These are phyloP conservation scores for Meloe dianella DNA, from an alignment of 2,888 invertebrate species.

Conservation along the genomic window DNA sequence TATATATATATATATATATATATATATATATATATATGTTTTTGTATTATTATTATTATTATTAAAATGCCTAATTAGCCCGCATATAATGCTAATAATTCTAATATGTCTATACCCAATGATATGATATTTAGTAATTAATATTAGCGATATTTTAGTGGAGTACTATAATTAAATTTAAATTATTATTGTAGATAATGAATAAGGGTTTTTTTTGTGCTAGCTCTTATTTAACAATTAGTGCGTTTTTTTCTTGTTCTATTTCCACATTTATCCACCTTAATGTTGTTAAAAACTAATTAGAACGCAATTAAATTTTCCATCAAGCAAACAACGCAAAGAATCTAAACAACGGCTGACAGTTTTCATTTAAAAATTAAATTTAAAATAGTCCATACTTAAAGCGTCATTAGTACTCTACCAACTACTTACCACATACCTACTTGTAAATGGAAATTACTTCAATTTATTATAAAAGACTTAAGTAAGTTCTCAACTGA, in stretches of 20 bases:
- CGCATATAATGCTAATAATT: not conserved
- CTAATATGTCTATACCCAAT: not conserved
- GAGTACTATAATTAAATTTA: not conserved
- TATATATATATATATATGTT: too few species aligned
- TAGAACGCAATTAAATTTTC: conserved; percentile 1
- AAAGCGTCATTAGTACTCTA: conserved; percentile 2
- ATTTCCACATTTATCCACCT: not conserved
- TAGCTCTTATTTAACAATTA: conserved; percentile 39
- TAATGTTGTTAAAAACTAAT: conserved; percentile 2
- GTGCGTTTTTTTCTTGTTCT: conserved; percentile 16
- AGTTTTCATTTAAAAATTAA: not conserved
- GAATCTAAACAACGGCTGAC: not conserved
- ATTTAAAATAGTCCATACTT: not conserved
- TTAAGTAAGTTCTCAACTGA: not conserved
- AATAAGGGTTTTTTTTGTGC: not conserved
- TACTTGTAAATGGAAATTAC: not conserved
- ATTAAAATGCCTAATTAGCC: not conserved
- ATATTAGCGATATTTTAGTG: not conserved
- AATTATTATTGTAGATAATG: not conserved
- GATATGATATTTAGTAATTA: not conserved
- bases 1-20: too few species aligned
- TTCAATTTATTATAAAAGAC: not conserved
- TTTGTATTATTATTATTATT: not conserved
- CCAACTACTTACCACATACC: not conserved
- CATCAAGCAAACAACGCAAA: not conserved